Percentiles rank a stretch among this genome's conserved stretches.
Evolutionary conservation across 2,113 vertebrate species (phyloP).

Genomic region (Gambusia holbrooki): DNA sequence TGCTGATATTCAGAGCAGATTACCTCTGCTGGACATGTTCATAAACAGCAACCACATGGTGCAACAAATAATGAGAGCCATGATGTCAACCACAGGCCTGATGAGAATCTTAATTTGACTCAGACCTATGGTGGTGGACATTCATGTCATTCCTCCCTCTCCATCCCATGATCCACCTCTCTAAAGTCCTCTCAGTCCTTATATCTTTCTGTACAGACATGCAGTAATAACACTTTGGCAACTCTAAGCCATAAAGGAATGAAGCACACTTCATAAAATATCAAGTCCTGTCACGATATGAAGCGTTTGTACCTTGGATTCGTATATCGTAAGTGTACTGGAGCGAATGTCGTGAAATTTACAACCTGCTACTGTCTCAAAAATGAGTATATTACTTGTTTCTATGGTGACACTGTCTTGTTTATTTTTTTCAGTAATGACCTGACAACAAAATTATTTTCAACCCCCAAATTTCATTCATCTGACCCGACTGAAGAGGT

Average conservation of each 20-base stretch:
- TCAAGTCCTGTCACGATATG: neutral
- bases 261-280: neutral
- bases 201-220: neutral
- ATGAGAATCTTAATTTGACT: constrained; percentile 60
- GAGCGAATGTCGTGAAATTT: neutral
- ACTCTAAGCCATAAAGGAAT: neutral
- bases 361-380: neutral
- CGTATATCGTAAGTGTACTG: neutral
- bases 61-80: constrained; percentile 69
- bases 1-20: constrained; percentile 59
- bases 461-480: neutral
- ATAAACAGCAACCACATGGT: constrained; percentile 70
- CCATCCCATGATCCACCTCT: constrained; percentile 10
- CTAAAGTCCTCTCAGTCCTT: constrained; percentile 6
- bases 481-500: neutral
- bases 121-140: constrained; percentile 29
- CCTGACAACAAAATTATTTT: too few relatives aligned
- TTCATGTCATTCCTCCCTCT: constrained; percentile 31
- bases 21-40: constrained; percentile 57
- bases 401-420: too few relatives aligned
- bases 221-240: neutral
- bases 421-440: neutral
- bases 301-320: neutral
- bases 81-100: constrained; percentile 57
- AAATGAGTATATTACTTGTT: neutral